These are phyloP conservation scores for Crotalus helleri DNA, from an alignment of 2,113 vertebrate genomes.

Conservation along the genomic window DNA sequence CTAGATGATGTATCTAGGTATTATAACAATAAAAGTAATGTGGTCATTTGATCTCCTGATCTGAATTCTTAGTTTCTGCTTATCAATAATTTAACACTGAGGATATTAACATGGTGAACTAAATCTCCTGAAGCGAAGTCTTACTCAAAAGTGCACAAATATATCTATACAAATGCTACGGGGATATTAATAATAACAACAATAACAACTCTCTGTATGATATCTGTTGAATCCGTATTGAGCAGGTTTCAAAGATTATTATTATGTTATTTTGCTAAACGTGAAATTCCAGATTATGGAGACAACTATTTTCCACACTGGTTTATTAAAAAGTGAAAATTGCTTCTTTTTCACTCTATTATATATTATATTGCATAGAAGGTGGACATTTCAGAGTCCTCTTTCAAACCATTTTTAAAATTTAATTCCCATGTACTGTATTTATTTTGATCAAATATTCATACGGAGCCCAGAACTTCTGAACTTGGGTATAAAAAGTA, in stretches of 20 bases:
- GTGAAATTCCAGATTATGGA: slow-evolving; percentile 9
- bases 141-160: neutral
- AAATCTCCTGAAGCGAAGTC: neutral
- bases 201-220: neutral
- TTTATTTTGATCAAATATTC: slow-evolving; percentile 43
- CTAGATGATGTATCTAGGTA: neutral
- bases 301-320: neutral
- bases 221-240: neutral
- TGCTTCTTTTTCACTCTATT: slow-evolving; percentile 10
- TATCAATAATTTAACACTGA: neutral
- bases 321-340: neutral
- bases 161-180: neutral
- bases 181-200: neutral
- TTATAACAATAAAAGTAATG: neutral
- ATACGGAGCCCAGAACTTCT: slow-evolving; percentile 51
- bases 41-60: slow-evolving; percentile 15
- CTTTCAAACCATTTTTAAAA: slow-evolving; percentile 41
- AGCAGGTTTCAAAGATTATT: slow-evolving; percentile 6
- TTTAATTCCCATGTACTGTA: slow-evolving; percentile 4
- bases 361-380: slow-evolving; percentile 9
- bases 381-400: neutral
- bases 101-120: neutral
- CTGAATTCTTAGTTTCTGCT: neutral
- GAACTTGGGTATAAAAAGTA: slow-evolving; percentile 35
- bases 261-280: slow-evolving; percentile 5